A percentile compares a stretch with the other conserved stretches of the same genome.
Evolutionary conservation across 2,888 invertebrate species (phyloP).

Genomic region (Microlaimidae sp.): DNA sequence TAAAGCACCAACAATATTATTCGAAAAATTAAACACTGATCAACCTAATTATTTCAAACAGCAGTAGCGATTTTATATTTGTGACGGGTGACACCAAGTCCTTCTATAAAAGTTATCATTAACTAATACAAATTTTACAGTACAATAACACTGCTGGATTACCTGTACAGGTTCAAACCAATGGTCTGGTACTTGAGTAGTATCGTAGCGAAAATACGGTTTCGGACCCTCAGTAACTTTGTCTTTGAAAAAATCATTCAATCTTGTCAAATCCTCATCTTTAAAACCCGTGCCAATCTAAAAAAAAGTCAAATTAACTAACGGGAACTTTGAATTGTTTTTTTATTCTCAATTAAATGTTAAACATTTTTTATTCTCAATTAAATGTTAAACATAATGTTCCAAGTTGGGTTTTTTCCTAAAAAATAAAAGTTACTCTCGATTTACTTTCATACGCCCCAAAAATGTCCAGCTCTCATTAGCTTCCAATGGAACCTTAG

Average conservation of each 20-base stretch:
- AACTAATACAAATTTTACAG: too few relatives aligned
- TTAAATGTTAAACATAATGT: too few relatives aligned
- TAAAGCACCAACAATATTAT: constrained; percentile 15
- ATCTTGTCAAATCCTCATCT: constrained; percentile 64
- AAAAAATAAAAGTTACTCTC: neutral
- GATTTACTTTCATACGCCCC: neutral
- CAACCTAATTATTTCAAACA: too few relatives aligned
- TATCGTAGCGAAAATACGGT: constrained; percentile 59
- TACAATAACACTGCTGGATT: too few relatives aligned
- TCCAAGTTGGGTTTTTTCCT: too few relatives aligned
- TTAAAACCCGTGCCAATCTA: constrained; percentile 81
- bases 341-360: too few relatives aligned
- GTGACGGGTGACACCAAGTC: too few relatives aligned
- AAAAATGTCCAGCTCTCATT: too few relatives aligned
- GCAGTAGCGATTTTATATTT: too few relatives aligned
- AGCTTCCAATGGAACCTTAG: too few relatives aligned
- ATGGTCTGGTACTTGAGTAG: constrained; percentile 55
- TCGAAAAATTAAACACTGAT: neutral
- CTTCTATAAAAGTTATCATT: too few relatives aligned
- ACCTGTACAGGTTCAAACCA: constrained; percentile 67
- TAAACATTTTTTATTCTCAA: too few relatives aligned
- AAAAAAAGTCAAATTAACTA: constrained; percentile 14
- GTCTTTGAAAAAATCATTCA: constrained; percentile 56
- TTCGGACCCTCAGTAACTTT: constrained; percentile 49
- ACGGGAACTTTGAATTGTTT: neutral